These are phyloP conservation scores for Bos javanicus DNA, from an alignment of 2,113 vertebrate genomes.

Conservation along the genomic window DNA sequence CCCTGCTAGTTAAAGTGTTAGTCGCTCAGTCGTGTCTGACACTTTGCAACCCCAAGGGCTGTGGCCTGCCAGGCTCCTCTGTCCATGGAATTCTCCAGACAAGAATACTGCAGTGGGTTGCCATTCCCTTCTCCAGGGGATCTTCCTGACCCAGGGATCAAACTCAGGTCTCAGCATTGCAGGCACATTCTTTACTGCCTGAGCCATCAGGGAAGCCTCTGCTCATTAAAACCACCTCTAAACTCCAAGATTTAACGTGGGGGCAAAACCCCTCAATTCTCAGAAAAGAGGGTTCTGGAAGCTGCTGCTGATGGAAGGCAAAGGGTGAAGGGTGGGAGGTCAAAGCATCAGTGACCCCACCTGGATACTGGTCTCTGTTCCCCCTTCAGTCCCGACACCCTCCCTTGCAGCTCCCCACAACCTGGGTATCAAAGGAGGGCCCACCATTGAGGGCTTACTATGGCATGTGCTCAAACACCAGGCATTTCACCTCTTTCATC, in stretches of 20 bases:
- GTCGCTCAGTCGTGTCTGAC: not conserved
- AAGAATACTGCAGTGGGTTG: not conserved
- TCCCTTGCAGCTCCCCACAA: fast-evolving
- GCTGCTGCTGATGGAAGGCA: fast-evolving
- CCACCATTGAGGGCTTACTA: fast-evolving
- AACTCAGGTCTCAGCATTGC: not conserved
- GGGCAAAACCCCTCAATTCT: not conserved
- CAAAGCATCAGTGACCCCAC: not conserved
- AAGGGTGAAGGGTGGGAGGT: not conserved
- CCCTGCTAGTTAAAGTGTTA: not conserved
- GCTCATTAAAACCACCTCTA: not conserved
- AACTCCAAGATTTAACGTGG: fast-evolving
- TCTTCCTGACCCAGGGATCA: not conserved
- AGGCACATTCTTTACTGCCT: not conserved
- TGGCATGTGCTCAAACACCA: fast-evolving
- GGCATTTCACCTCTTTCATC: not conserved
- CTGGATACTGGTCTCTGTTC: not conserved
- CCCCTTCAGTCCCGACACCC: not conserved
- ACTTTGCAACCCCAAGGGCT: not conserved
- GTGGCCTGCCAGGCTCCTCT: not conserved
- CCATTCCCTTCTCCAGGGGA: not conserved
- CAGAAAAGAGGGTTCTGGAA: not conserved
- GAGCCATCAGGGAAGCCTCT: not conserved
- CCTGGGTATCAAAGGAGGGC: not conserved
- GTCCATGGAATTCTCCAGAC: not conserved